These are phyloP conservation scores for Corythoichthys haematopterus DNA, from an alignment of 2,113 vertebrate genomes.

Conservation along the genomic window DNA sequence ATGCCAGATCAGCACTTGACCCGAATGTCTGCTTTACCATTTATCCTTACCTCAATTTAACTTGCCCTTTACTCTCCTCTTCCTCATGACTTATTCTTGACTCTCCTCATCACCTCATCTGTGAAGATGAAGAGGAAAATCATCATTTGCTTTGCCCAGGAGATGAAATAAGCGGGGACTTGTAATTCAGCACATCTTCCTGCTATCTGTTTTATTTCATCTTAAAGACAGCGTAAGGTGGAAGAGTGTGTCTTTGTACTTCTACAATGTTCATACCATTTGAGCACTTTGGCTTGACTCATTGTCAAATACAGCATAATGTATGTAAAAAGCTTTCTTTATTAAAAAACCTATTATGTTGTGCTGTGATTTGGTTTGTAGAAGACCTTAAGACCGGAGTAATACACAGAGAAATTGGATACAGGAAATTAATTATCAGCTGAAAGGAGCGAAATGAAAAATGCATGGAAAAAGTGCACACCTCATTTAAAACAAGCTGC, in stretches of 20 bases:
- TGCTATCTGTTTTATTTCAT: constrained; percentile 28
- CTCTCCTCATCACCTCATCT: constrained; percentile 30
- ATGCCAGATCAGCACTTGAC: constrained; percentile 61
- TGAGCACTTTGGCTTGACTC: neutral
- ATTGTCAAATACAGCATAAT: neutral
- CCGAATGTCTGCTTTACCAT: constrained; percentile 41
- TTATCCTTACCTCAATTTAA: constrained; percentile 24
- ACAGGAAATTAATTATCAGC: constrained; percentile 1
- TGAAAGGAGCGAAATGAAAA: constrained; percentile 4
- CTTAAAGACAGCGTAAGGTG: constrained; percentile 5
- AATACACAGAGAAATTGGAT: constrained; percentile 2
- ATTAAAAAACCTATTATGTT: neutral
- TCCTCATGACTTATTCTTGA: neutral
- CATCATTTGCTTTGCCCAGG: constrained; percentile 14
- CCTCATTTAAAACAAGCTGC: neutral
- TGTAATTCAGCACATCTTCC: constrained; percentile 35
- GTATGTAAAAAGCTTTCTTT: neutral
- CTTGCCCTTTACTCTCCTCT: constrained; percentile 17
- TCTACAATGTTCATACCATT: constrained; percentile 1
- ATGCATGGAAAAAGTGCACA: constrained; percentile 6
- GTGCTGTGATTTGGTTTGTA: neutral
- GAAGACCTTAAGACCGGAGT: neutral
- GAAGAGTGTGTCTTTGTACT: neutral
- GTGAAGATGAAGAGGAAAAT: constrained; percentile 36
- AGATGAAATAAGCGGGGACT: constrained; percentile 20